Base-by-base conservation (phyloP, 2,113 vertebrate genomes). In the Tragulus kanchil region DNA sequence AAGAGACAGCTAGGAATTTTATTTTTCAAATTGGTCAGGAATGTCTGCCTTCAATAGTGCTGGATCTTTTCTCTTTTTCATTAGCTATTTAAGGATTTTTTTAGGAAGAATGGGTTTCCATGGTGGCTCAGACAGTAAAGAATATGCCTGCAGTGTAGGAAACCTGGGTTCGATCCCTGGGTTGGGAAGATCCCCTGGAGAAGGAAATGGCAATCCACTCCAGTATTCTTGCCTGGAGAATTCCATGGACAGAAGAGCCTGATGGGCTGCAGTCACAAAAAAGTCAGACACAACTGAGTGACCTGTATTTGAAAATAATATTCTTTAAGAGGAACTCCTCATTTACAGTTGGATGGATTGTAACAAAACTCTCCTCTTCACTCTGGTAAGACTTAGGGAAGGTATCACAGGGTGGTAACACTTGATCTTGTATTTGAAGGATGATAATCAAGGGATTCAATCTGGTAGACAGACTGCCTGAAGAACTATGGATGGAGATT, bases 381-480 rank as follows among this genome's bases (percentile, higher is more conserved):
- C 17, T 89, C 56, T 87, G 8, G 28, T 28, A 90, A 73, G 52
- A 48, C 9, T 62, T 87, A 26, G 17, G 16, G 26, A 84, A 77
- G 28, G 10, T 48, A 26, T 69, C 15, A 14, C 2, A 45, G 56
- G 31, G 15, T 84, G 36, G 62, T 58, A 56, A 52, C 21, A 25
- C 88, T 89, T 86, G 73, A 45, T 58, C 54, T 87, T 79, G 5
- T 54, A 48, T 69, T 81, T 90, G 85, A 95, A 87, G 25, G 21
- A 48, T 52, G 23, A 79, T 1, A n/a, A 12, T 23, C 21, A 45
- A 1, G 0, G 0, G 36, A 19, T 73, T 45, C n/a, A 11, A 45
- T 73, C 21, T 73, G 69, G 62, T 64, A 64, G 61, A 64, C 61
- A 64, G 62, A 73, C 21, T 73, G 69, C 42, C 69, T 73, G 21